Evolutionary conservation across 1,140 invertebrate species (phyloP), one percentile per base, ranked within the genome.

Genomic region (Papilio machaon): DNA sequence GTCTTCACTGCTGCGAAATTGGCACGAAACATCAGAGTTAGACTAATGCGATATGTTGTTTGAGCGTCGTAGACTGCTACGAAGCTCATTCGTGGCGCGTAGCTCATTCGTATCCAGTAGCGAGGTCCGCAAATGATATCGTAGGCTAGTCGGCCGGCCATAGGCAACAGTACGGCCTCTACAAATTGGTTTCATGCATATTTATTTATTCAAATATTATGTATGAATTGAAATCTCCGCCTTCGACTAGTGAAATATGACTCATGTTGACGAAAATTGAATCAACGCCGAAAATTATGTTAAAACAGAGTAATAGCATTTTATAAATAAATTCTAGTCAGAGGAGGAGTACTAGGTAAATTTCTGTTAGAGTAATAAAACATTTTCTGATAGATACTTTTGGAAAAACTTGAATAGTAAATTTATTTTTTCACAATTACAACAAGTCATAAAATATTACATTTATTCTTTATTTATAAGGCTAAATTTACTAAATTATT

Each of bases 161-260:
- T 83, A 82, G 82, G 84, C 85, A 83, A 86, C 81, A 80, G 83
- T 83, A 81, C 86, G 89, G 86, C 88, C 93, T 91, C 89, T 92
- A 93, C 93, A 94, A 94, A 94, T 94, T 94, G 92, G 88, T 94
- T 94, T 91, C 92, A 94, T 94, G 93, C 93, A 94, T 94, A 94
- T 94, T 94, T 94, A 94, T 94, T 94, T 94, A 94, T 94, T 94
- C 93, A 94, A 94, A 94, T 94, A 92, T 91, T 94, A 93, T 91
- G 92, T 94, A 93, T 92, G 91, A 93, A 92, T 94, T 94, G 92
- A 94, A 94, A 93, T 93, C 92, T 93, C 54, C 86, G 83, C 82
- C 89, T 85, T 85, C 86, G 85, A 91, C 91, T 91, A 90, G 91
- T 92, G 90, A 92, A 94, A 93, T 91, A 93, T 91, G 88, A 87